Evolutionary conservation across 2,113 vertebrate genomes (phyloP).

Genomic region (Salvelinus namaycush): DNA sequence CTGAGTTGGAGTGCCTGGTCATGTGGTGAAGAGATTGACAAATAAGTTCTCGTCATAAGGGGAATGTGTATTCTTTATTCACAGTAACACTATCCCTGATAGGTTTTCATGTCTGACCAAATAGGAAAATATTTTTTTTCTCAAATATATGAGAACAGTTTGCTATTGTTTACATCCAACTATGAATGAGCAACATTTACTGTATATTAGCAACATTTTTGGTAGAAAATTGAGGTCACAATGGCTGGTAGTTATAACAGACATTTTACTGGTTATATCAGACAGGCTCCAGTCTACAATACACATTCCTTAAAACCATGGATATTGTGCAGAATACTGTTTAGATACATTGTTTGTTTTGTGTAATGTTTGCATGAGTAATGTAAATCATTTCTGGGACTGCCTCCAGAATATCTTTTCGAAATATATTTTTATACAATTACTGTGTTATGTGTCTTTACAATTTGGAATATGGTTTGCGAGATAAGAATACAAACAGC

Average conservation of each 20-base stretch:
- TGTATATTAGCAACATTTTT: neutral
- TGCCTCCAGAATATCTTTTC: conserved; percentile 41
- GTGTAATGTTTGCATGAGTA: conserved; percentile 22
- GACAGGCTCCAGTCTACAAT: neutral
- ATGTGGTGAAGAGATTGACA: neutral
- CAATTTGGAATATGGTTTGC: neutral
- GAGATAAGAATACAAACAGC: neutral
- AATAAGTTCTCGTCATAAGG: neutral
- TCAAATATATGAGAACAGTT: neutral
- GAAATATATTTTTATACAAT: conserved; percentile 75
- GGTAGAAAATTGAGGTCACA: conserved; percentile 42
- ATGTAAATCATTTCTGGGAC: conserved; percentile 48
- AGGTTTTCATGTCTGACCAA: neutral
- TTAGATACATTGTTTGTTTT: neutral
- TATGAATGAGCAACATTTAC: conserved; percentile 26
- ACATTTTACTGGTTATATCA: conserved; percentile 22
- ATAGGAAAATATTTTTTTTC: neutral
- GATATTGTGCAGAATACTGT: neutral
- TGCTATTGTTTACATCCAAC: conserved; percentile 20
- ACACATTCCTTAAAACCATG: neutral
- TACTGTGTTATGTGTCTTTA: neutral
- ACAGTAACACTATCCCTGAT: neutral
- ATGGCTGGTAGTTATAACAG: conserved; percentile 10
- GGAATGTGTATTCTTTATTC: neutral
- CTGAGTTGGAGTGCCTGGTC: neutral